Evolutionary conservation across 2,888 invertebrate genomes (phyloP).

Genomic region (Ornithoptera alexandrae): DNA sequence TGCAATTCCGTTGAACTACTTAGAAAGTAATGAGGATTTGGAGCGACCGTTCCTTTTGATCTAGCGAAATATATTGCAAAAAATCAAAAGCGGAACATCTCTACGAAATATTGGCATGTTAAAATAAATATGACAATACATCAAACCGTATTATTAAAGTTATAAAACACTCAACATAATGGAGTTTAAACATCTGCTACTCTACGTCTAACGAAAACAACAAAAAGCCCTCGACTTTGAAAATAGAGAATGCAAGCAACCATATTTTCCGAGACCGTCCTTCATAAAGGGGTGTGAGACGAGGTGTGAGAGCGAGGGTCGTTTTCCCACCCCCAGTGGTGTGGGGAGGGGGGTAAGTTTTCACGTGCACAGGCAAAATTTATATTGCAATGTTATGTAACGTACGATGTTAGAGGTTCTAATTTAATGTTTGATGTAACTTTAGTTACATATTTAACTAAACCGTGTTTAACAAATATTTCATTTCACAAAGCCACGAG

Average conservation of each 20-base stretch:
- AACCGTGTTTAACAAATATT: not conserved
- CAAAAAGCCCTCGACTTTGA: conserved; percentile 9
- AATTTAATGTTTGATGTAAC: not conserved
- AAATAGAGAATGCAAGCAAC: conserved; percentile 20
- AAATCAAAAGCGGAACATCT: not conserved
- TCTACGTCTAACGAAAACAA: conserved; percentile 18
- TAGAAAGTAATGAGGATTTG: not conserved
- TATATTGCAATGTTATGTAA: conserved; percentile 34
- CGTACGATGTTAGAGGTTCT: not conserved
- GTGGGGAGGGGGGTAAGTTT: conserved; percentile 46
- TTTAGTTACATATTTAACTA: not conserved
- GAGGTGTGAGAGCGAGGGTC: conserved; percentile 29
- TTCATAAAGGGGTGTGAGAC: conserved; percentile 27
- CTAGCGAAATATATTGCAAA: no score
- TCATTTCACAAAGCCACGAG: no score
- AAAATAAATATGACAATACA: no score
- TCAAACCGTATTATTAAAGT: no score
- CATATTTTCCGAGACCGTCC: conserved; percentile 31
- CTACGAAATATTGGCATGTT: not conserved
- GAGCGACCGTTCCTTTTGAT: no score
- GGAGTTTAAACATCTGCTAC: conserved; percentile 20
- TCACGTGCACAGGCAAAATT: conserved; percentile 32
- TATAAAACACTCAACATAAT: conserved; percentile 6
- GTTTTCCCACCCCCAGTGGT: conserved; percentile 41
- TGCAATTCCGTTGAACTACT: no score